Conservation (phyloP, 2,113 vertebrate genomes). For the Hiodon tergisus region DNA sequence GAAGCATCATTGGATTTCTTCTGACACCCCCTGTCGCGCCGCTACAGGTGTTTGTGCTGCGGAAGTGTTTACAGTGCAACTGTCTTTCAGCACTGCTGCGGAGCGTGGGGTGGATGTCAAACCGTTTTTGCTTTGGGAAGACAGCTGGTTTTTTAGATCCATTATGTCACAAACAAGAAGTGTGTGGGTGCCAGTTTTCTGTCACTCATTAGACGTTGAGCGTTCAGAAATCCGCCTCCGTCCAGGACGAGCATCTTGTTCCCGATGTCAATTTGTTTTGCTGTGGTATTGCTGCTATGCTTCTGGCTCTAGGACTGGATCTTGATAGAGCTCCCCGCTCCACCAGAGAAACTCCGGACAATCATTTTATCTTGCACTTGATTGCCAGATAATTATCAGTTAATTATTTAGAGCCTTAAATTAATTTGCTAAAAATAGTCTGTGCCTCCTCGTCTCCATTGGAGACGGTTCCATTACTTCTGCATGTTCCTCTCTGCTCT, state of each 20-base stretch:
- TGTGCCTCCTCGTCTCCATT: slow-evolving; percentile 51
- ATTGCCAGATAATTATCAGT: slow-evolving; percentile 76
- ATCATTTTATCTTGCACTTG: slow-evolving; percentile 67
- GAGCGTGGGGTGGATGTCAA: slow-evolving; percentile 12
- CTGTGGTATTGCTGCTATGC: slow-evolving; percentile 17
- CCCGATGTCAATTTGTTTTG: slow-evolving; percentile 36
- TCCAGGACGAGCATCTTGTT: slow-evolving; percentile 39
- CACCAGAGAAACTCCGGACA: slow-evolving; percentile 51
- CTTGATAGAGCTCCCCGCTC: slow-evolving; percentile 41
- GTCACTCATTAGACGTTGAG: slow-evolving; percentile 58
- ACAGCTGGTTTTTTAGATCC: slow-evolving; percentile 39
- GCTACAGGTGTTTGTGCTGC: slow-evolving; percentile 16
- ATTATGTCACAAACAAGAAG: slow-evolving; percentile 50
- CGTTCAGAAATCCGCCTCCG: slow-evolving; percentile 49
- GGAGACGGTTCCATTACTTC: slow-evolving; percentile 57
- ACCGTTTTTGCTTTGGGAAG: slow-evolving; percentile 26
- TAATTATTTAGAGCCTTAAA: slow-evolving; percentile 76
- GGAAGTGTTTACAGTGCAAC: slow-evolving; percentile 17
- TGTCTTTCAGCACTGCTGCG: not conserved
- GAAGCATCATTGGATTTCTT: slow-evolving; percentile 15
- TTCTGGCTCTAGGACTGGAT: slow-evolving; percentile 45
- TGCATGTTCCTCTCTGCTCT: slow-evolving; percentile 8
- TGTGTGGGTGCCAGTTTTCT: slow-evolving; percentile 48
- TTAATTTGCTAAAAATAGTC: slow-evolving; percentile 73
- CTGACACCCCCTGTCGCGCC: not conserved